Evolutionary conservation across 2,113 vertebrate genomes (phyloP).

Genomic region (Brachyhypopomus occidentalis): DNA sequence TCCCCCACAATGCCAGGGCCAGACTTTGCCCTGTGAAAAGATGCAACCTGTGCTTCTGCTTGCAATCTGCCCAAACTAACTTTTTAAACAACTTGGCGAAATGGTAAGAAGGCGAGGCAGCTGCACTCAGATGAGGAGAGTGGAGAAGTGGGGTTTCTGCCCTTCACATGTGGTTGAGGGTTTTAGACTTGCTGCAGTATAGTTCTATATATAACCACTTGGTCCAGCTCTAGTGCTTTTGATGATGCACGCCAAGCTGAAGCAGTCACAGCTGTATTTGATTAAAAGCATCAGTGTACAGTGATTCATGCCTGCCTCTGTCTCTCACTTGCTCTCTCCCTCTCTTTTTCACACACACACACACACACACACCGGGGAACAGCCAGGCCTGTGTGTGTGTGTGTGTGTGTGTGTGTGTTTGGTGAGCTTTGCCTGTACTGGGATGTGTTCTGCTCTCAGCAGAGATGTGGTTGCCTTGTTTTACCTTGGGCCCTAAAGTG

Average conservation of each 20-base stretch:
- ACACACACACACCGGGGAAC: conserved; percentile 42
- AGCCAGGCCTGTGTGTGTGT: conserved; percentile 38
- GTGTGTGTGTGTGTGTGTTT: conserved; percentile 21
- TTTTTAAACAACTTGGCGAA: conserved; percentile 30
- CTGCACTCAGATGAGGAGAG: conserved; percentile 17
- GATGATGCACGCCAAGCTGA: conserved; percentile 65
- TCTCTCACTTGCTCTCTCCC: conserved; percentile 46
- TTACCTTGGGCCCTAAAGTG: neutral
- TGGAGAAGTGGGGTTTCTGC: conserved; percentile 23
- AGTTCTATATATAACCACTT: conserved; percentile 70
- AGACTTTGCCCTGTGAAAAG: conserved; percentile 57
- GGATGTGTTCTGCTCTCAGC: conserved; percentile 17
- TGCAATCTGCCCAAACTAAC: conserved; percentile 10
- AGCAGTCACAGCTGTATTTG: conserved; percentile 69
- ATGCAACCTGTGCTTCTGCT: conserved; percentile 25
- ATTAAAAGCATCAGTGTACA: conserved; percentile 58
- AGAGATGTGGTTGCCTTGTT: neutral
- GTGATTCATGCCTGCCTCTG: conserved; percentile 62
- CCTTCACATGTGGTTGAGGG: conserved; percentile 66
- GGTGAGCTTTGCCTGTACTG: neutral
- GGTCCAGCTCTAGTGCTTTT: conserved; percentile 61
- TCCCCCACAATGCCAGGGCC: conserved; percentile 12
- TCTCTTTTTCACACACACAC: neutral
- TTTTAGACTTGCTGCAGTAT: conserved; percentile 65
- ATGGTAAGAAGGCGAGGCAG: neutral